Evolutionary conservation across 2,113 vertebrate species (phyloP).

Genomic region (Regulus satrapa): DNA sequence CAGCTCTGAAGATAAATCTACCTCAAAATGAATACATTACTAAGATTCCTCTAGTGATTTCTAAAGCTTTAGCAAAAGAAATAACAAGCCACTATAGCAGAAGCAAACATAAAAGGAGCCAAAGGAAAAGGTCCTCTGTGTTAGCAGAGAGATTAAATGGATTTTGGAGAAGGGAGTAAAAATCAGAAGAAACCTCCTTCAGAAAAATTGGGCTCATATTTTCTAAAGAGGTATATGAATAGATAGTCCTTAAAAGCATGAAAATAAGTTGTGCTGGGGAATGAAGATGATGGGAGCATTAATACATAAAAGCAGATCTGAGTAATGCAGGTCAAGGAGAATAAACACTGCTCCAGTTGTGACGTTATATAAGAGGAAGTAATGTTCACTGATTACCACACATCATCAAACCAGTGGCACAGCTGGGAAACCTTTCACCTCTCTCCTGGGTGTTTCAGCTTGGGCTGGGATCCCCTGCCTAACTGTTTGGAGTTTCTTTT

Average conservation of each 20-base stretch:
- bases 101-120: background rate
- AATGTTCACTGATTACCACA: background rate
- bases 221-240: background rate
- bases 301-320: background rate
- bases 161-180: background rate
- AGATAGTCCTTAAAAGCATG: background rate
- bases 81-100: background rate
- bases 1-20: background rate
- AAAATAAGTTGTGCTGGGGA: background rate
- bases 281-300: background rate
- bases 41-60: conserved; percentile 28
- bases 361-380: background rate
- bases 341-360: background rate
- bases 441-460: background rate
- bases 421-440: background rate
- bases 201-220: background rate
- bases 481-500: background rate
- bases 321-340: background rate
- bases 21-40: conserved; percentile 27
- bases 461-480: background rate
- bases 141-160: background rate
- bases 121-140: conserved; percentile 4
- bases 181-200: background rate
- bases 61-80: conserved; percentile 19
- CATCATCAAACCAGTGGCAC: background rate